Evolutionary conservation across 2,888 invertebrate species (phyloP), one percentile per base, ranked within the genome.

Genomic region (Agrochola lota): DNA sequence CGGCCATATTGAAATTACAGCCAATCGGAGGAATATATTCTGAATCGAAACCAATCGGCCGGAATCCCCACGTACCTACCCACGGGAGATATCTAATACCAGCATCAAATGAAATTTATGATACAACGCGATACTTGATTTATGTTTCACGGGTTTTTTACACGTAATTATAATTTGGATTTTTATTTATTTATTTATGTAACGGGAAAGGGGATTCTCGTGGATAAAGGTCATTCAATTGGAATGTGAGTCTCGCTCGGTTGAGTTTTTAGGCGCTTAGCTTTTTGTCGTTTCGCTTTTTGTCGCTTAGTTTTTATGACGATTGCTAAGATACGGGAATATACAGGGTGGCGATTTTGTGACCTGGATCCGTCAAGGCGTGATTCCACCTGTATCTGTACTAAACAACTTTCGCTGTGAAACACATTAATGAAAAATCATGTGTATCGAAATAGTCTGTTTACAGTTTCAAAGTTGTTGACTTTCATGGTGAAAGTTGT

Each of bases 101-200:
- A 59, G 49, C 15, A 71, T 66, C 68, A 69, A 73, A 62, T 77
- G 76, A 87, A 83, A 87, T 87, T 87, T 87, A 87, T 87, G 83
- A 74, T 77, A 73, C 62, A 57, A 66, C 76, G 59, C 77, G 70
- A 84, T 78, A 72, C 75, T 78, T 81, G 89, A 87, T 87, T 82
- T 89, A 85, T 78, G 67, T 72, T 75, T 20, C 15, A 60, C 23
- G 30, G 12, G 0, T 77, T 72, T 85, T 88, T 85, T 52, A 62
- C 74, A 66, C 77, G 77, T 74, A 83, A 78, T 87, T 80, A 76
- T 52, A 57, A 75, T 63, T 63, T 43, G 57, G 30, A n/a, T 15
- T 64, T 83, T 73, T 72, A 66, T 82, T 60, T 72, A 76, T 73
- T 78, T 67, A 43, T 11, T 15, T 23, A 57, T 49, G 30, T 57